phyloP scores from a whole-genome alignment of 2,888 invertebrate species.

The Lepetodrilus schrolli region DNA sequence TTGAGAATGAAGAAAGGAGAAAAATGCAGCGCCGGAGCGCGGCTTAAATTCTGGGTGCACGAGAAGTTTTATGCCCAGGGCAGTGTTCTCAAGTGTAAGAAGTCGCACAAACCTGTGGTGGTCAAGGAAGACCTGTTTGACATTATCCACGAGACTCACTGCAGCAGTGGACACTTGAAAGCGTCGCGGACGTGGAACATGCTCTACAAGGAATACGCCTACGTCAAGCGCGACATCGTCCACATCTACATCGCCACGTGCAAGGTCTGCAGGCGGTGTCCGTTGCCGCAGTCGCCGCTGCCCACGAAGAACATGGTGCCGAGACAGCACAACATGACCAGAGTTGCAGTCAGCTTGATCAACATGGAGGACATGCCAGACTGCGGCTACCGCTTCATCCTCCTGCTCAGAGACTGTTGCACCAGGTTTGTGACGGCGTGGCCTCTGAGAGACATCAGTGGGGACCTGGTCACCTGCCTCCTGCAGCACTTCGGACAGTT shows the following conservation, averaged over 20 bases:
- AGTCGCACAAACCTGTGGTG: background rate
- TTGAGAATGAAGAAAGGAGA: background rate
- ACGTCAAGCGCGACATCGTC: background rate
- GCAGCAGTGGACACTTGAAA: background rate
- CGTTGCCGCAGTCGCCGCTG: too few relatives aligned
- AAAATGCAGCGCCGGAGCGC: background rate
- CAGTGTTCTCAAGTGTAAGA: background rate
- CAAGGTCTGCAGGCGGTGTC: background rate
- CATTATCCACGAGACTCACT: background rate
- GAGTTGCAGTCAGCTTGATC: background rate
- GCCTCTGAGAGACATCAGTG: background rate
- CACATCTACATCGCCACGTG: conserved; percentile 15
- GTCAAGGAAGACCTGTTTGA: conserved; percentile 16
- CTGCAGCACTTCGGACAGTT: background rate
- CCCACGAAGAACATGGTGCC: background rate
- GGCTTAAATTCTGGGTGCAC: conserved; percentile 4
- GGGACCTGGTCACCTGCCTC: background rate
- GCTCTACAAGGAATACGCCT: background rate
- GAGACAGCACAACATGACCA: background rate
- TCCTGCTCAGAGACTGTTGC: background rate
- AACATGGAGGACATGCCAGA: conserved; percentile 24
- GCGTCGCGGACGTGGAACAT: background rate
- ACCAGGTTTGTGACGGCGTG: background rate
- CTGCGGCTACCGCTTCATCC: background rate
- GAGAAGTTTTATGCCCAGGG: background rate